Percentiles rank a stretch among this genome's conserved stretches.
Conservation (phyloP, 2,797 vertebrate species). For the Protosalanx chinensis region DNA sequence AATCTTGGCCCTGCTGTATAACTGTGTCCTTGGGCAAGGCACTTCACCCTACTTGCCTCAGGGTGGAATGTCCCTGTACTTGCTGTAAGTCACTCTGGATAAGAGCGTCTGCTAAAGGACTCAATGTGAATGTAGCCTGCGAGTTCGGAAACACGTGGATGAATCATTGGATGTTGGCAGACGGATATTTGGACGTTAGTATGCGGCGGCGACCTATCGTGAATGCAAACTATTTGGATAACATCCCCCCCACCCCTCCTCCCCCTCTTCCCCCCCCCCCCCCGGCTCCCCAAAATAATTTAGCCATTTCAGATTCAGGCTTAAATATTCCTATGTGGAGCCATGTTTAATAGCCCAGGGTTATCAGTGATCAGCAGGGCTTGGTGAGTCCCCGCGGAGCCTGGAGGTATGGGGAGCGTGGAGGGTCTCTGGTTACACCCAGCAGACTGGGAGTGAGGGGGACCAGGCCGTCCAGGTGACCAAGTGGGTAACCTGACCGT, state of each 20-base stretch:
- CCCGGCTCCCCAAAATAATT: neutral
- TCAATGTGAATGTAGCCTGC: too few species aligned
- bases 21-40: too few species aligned
- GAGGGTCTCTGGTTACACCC: slow-evolving; percentile 20
- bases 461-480: slow-evolving; percentile 23
- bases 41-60: too few species aligned
- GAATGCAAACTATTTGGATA: neutral
- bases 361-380: neutral
- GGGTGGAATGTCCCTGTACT: too few species aligned
- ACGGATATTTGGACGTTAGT: neutral
- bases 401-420: neutral
- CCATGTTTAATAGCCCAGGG: neutral
- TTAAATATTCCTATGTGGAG: neutral
- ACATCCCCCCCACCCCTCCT: too few species aligned
- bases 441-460: neutral
- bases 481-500: slow-evolving; percentile 32
- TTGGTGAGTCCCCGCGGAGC: neutral
- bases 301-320: slow-evolving; percentile 2
- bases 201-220: neutral
- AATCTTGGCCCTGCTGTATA: too few species aligned
- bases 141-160: too few species aligned
- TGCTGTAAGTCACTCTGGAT: too few species aligned
- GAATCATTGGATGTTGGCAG: too few species aligned
- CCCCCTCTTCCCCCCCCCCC: too few species aligned
- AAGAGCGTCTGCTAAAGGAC: too few species aligned